Evolutionary conservation across 2,113 vertebrate species (phyloP).

Genomic region (Melanotaenia duboulayi): DNA sequence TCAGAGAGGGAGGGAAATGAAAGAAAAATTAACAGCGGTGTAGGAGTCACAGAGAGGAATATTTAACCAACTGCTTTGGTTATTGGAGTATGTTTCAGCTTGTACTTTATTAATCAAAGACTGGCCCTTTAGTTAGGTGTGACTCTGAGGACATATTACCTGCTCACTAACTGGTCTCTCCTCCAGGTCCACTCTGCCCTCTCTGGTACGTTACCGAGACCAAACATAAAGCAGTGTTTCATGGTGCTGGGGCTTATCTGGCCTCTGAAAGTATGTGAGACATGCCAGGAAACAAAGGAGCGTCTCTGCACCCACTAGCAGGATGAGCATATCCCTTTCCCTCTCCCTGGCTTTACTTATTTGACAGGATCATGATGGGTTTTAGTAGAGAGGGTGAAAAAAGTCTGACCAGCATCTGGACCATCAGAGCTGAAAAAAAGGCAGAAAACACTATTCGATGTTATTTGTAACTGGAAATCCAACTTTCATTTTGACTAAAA

Average conservation of each 20-base stretch:
- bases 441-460: not conserved
- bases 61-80: constrained; percentile 24
- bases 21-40: constrained; percentile 43
- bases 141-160: constrained; percentile 85
- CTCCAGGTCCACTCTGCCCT: constrained; percentile 82
- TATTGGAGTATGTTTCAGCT: constrained; percentile 81
- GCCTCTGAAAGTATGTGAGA: constrained; percentile 95
- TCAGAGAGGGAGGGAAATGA: constrained; percentile 43
- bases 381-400: constrained; percentile 51
- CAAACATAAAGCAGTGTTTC: constrained; percentile 92
- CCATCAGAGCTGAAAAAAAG: constrained; percentile 14
- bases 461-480: not conserved
- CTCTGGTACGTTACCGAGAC: constrained; percentile 83
- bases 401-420: constrained; percentile 31
- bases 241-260: constrained; percentile 90
- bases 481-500: too few relatives aligned
- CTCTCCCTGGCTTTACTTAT: constrained; percentile 90
- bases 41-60: constrained; percentile 42
- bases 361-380: constrained; percentile 83
- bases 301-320: constrained; percentile 86
- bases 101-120: constrained; percentile 81
- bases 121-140: constrained; percentile 84
- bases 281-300: constrained; percentile 92
- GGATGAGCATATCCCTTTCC: constrained; percentile 93
- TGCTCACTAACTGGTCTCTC: constrained; percentile 81